Evolutionary conservation across 2,113 vertebrate genomes (phyloP).

Genomic region (Chelonoidis abingdonii): DNA sequence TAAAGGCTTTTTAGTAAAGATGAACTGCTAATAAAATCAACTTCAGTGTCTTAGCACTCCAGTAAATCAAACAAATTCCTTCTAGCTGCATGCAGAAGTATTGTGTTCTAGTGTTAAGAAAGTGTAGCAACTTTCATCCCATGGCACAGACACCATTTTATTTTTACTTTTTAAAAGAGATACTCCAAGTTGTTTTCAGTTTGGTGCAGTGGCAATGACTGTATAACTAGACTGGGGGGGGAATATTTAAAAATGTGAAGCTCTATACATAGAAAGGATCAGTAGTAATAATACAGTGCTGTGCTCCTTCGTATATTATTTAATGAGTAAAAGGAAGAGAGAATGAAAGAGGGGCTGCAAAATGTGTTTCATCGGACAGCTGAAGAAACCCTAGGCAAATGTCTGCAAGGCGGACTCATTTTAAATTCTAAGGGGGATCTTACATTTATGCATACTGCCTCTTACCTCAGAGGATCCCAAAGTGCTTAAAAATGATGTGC

Average conservation of each 20-base stretch:
- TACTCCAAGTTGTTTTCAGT: neutral
- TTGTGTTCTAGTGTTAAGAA: neutral
- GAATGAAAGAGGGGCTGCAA: neutral
- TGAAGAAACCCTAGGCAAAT: neutral
- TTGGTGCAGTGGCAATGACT: neutral
- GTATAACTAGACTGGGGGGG: neutral
- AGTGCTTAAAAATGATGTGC: neutral
- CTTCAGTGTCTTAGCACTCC: neutral
- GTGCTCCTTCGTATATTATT: neutral
- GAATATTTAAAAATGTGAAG: slow-evolving; percentile 16
- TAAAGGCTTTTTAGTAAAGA: neutral
- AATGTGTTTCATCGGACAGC: neutral
- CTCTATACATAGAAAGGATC: neutral
- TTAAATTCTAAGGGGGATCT: neutral
- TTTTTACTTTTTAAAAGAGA: neutral
- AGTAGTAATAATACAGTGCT: neutral
- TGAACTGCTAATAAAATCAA: neutral
- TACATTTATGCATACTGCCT: neutral
- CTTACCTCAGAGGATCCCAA: neutral
- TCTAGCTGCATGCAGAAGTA: neutral
- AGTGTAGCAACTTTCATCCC: neutral
- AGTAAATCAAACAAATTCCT: neutral
- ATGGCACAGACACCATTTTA: neutral
- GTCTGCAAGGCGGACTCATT: neutral
- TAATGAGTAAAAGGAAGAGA: neutral